Conservation (phyloP, 2,113 vertebrate species). For the Sorex araneus region DNA sequence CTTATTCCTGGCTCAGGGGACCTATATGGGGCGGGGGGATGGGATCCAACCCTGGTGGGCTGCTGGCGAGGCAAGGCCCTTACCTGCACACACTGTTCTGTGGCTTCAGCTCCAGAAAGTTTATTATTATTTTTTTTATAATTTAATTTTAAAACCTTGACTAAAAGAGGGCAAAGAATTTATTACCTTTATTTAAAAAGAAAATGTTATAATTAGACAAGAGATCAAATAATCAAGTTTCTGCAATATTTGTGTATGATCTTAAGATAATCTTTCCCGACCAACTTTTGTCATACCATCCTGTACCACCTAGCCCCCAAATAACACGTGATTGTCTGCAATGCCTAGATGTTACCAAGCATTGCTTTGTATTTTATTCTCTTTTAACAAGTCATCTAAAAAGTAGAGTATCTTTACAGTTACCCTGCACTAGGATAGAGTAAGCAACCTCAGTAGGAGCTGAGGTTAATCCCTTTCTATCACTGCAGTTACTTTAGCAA, state of each 20-base stretch:
- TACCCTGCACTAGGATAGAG: slow-evolving; percentile 79
- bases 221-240: background rate
- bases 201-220: background rate
- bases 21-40: too few relatives aligned
- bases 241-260: background rate
- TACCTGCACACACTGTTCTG: too few relatives aligned
- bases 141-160: slow-evolving; percentile 14
- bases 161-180: too few relatives aligned
- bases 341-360: background rate
- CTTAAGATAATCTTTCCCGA: too few relatives aligned
- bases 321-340: background rate
- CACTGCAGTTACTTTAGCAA: slow-evolving; percentile 87
- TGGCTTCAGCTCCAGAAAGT: too few relatives aligned
- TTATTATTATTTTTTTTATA: too few relatives aligned
- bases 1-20: too few relatives aligned
- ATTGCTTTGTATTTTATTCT: background rate
- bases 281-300: too few relatives aligned
- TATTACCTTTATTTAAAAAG: too few relatives aligned
- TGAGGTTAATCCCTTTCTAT: slow-evolving; percentile 75
- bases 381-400: too few relatives aligned
- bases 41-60: too few relatives aligned
- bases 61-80: too few relatives aligned
- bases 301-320: background rate
- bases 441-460: slow-evolving; percentile 66
- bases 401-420: background rate